Base-by-base conservation (phyloP, 1,140 invertebrate species). In the Holotrichia oblita region DNA sequence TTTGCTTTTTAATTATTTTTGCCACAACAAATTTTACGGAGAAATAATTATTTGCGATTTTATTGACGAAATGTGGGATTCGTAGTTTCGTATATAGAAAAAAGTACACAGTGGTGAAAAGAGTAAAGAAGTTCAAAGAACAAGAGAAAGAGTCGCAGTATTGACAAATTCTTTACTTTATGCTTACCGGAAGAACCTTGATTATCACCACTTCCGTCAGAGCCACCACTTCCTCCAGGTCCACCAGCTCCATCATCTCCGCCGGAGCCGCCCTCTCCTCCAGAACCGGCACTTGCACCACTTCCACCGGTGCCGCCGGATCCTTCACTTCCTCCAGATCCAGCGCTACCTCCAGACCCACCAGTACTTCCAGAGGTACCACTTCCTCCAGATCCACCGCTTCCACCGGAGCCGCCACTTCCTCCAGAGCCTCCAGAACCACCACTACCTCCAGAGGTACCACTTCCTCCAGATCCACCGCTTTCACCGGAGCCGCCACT, bases 301-400 rank as follows among this genome's bases (percentile, higher is more conserved):
- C 20, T 17, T 3, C 44, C 40, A 12, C 40, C 61, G 40, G 20
- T 14, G 2, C 73, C 72, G 42, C 17, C 41, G 14, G 48, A 12
- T 76, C 55, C 34, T 14, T 22, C 17, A 12, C 10, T 12, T 40
- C 42, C 59, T 17, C 55, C 55, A 7, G 80, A 80, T 14, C 79
- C 69, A 17, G 81, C 78, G 0, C 83, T 85, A 4, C 81, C 81
- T 6, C 82, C 81, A 0, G 81, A 80, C 40, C 81, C 80, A 10
- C 79, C 80, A n/a, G 77, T 77, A 6, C 80, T 78, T 10, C 79
- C 78, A 0, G 40, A 40, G 9, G 76, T 74, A 61, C 81, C 80
- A 73, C 73, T 77, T 77, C 77, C 77, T 12, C 80, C 80, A 40
- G 14, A n/a, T 2, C 77, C 80, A n/a, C 42, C 44, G n/a, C 41